phyloP scores from a whole-genome alignment of 2,797 vertebrate species.

The Chanos chanos region DNA sequence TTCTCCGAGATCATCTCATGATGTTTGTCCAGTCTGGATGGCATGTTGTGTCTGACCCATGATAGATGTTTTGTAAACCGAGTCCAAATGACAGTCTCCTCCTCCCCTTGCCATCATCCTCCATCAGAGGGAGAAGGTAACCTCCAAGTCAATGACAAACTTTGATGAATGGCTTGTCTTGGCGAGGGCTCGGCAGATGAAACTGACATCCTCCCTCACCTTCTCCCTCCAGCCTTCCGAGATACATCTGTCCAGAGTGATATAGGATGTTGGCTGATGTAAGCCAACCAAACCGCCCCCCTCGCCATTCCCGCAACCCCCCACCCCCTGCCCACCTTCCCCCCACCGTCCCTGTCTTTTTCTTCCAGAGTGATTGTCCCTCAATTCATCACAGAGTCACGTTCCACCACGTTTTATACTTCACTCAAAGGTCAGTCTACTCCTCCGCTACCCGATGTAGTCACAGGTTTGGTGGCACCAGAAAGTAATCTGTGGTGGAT shows the following conservation, averaged over 20 bases:
- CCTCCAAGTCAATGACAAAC: constrained; percentile 79
- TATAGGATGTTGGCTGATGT: constrained; percentile 69
- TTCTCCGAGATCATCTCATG: constrained; percentile 66
- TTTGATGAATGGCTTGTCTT: constrained; percentile 80
- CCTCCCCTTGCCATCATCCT: constrained; percentile 53
- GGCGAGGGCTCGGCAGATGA: constrained; percentile 71
- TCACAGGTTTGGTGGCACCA: constrained; percentile 42
- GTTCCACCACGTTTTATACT: constrained; percentile 40
- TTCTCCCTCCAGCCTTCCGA: constrained; percentile 75
- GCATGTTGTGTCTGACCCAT: constrained; percentile 69
- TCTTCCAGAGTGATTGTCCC: constrained; percentile 64
- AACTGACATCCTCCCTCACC: constrained; percentile 78
- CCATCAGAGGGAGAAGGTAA: constrained; percentile 72
- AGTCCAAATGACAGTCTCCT: constrained; percentile 69
- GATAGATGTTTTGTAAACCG: constrained; percentile 78
- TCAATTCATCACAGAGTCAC: constrained; percentile 72
- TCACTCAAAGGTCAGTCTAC: constrained; percentile 48
- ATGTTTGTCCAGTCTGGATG: constrained; percentile 73
- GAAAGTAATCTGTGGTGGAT: constrained; percentile 43
- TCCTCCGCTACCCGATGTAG: constrained; percentile 24
- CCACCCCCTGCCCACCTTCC: constrained; percentile 1
- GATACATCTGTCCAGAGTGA: constrained; percentile 67
- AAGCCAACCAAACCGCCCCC: constrained; percentile 66
- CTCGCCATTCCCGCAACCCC: constrained; percentile 9
- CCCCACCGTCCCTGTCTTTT: constrained; percentile 13